Evolutionary conservation across 2,888 invertebrate species (phyloP).

Genomic region (Apocheima hispidaria): DNA sequence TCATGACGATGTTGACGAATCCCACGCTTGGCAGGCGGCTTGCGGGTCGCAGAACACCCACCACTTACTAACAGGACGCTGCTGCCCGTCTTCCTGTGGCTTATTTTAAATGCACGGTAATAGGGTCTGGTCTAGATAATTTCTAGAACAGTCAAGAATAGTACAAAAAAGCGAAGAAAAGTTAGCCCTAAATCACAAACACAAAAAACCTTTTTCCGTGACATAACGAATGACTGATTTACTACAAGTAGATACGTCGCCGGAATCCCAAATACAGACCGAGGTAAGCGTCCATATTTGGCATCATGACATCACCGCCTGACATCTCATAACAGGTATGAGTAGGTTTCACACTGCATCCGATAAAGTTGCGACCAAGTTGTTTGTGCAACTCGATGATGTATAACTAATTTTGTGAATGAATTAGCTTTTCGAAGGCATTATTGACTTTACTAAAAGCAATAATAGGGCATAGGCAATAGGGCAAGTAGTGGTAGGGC

Average conservation of each 20-base stretch:
- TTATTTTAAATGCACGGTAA: too few relatives aligned
- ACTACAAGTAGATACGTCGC: conserved; percentile 14
- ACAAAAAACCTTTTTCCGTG: conserved; percentile 4
- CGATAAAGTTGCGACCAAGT: neutral
- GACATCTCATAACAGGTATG: conserved; percentile 30
- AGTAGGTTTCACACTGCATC: conserved; percentile 20
- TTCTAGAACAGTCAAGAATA: too few relatives aligned
- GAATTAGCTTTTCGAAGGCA: neutral
- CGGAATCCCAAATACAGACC: conserved; percentile 30
- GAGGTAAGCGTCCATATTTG: conserved; percentile 29
- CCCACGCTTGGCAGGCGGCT: too few relatives aligned
- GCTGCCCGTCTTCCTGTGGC: too few relatives aligned
- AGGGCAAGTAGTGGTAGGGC: too few relatives aligned
- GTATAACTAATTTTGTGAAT: neutral
- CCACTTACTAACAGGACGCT: too few relatives aligned
- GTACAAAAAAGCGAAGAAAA: neutral
- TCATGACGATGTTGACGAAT: too few relatives aligned
- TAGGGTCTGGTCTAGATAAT: neutral
- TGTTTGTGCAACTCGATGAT: conserved; percentile 4
- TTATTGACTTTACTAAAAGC: neutral
- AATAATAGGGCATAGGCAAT: too few relatives aligned
- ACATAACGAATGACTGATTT: conserved; percentile 22
- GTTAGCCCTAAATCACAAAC: neutral
- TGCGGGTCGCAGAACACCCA: too few relatives aligned
- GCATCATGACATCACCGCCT: conserved; percentile 38